Conservation (phyloP, 2,888 invertebrate genomes). For the Melipona bicolor region DNA sequence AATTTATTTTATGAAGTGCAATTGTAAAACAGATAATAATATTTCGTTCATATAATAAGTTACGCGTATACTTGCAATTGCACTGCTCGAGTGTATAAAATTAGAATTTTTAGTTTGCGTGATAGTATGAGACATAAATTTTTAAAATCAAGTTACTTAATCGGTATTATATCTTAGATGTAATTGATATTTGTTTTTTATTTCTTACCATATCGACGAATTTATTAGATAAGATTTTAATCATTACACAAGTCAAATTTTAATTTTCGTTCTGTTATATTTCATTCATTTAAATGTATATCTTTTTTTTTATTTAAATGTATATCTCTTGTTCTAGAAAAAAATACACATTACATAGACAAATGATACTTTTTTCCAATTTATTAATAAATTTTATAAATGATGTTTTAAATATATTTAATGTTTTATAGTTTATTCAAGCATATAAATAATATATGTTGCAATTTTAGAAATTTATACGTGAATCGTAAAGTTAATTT, state of each 20-base stretch:
- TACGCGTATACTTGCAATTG: conserved; percentile 21
- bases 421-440: background rate
- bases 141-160: conserved; percentile 32
- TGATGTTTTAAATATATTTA: background rate
- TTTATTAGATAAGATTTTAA: conserved; percentile 25
- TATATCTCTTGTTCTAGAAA: background rate
- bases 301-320: background rate
- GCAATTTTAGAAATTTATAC: background rate
- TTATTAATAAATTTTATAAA: background rate
- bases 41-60: conserved; percentile 3
- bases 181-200: conserved; percentile 33
- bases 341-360: background rate
- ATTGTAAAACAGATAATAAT: conserved; percentile 26
- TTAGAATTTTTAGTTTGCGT: conserved; percentile 42
- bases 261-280: conserved; percentile 2
- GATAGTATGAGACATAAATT: conserved; percentile 23
- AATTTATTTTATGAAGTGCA: conserved; percentile 48
- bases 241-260: conserved; percentile 3
- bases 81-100: conserved; percentile 13
- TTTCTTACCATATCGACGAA: conserved; percentile 36
- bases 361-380: conserved; percentile 9
- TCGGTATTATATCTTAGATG: conserved; percentile 30
- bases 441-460: background rate
- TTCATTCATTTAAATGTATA: background rate
- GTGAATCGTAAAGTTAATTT: conserved; percentile 15